Evolutionary conservation across 2,113 vertebrate species (phyloP).

Genomic region (Theristicus caerulescens): DNA sequence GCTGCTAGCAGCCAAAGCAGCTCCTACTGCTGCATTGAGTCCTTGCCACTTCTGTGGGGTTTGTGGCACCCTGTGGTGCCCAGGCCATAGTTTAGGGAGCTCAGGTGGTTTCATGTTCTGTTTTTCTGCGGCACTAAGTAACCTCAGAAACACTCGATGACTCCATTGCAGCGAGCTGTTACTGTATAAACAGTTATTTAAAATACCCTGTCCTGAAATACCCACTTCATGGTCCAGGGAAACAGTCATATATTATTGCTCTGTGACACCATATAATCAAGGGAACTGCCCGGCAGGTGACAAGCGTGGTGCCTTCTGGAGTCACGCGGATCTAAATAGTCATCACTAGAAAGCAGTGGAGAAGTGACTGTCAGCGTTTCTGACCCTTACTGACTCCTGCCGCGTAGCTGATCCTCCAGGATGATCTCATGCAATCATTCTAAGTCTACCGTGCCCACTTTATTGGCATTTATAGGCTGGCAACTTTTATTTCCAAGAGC

Average conservation of each 20-base stretch:
- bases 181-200: neutral
- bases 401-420: neutral
- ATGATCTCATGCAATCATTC: neutral
- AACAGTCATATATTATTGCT: neutral
- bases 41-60: neutral
- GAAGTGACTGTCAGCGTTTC: neutral
- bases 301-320: neutral
- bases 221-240: neutral
- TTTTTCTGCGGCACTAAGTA: neutral
- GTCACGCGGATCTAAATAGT: neutral
- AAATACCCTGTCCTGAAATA: neutral
- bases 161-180: neutral
- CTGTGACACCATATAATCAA: neutral
- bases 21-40: neutral
- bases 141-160: neutral
- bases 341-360: neutral
- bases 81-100: neutral
- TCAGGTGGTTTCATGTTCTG: neutral
- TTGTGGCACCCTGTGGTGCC: neutral
- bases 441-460: neutral
- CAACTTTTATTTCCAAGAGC: neutral
- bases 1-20: neutral
- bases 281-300: neutral
- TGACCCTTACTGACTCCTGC: neutral
- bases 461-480: neutral